Base-by-base conservation (phyloP, 2,888 invertebrate species). In the Hypena proboscidalis region DNA sequence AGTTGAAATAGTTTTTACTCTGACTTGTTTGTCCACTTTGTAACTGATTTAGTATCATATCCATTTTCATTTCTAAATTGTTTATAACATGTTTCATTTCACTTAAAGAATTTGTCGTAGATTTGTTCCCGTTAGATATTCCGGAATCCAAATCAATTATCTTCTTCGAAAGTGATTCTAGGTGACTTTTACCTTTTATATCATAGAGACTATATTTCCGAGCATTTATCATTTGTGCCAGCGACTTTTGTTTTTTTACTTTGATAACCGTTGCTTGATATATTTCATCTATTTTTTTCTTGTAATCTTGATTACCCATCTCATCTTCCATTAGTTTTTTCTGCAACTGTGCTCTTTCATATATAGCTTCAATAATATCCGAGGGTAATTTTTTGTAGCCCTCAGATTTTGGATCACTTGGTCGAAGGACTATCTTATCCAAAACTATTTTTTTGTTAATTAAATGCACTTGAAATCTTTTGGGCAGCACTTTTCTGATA, bases 321-420 rank as follows among this genome's bases (percentile, higher is more conserved):
- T 83, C 76, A 3, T 77, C 67, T 19, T 81, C 80, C 15, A 62
- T 67, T 37, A 73, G 70, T 25, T 76, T 77, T 41, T 77, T 80
- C 45, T 81, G 77, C n/a, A 43, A 49, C 17, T 79, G 75, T 0
- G 83, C 85, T 69, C 71, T 85, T 9, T 79, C 72, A 21, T 86
- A 75, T 19, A 88, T 81, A 2, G 81, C 76, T 19, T 87, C 80
- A 43, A 76, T 73, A 26, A 90, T 72, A 14, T 70, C 62, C 0
- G 75, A 58, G 0, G 89, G 86, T 27, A 90, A 51, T 1, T 73
- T 42, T 36, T 77, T 85, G 10, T 55, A 58, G 15, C 29, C 44
- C 11, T 62, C 52, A 6, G 63, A 65, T 3, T 46, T 51, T 21
- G 57, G 48, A 6, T 32, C 27, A 29, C 48, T 64, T 1, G 58